Evolutionary conservation across 2,797 vertebrate species (phyloP), one percentile per base, ranked within the genome.

Genomic region (Platyrinchus mystaceus): DNA sequence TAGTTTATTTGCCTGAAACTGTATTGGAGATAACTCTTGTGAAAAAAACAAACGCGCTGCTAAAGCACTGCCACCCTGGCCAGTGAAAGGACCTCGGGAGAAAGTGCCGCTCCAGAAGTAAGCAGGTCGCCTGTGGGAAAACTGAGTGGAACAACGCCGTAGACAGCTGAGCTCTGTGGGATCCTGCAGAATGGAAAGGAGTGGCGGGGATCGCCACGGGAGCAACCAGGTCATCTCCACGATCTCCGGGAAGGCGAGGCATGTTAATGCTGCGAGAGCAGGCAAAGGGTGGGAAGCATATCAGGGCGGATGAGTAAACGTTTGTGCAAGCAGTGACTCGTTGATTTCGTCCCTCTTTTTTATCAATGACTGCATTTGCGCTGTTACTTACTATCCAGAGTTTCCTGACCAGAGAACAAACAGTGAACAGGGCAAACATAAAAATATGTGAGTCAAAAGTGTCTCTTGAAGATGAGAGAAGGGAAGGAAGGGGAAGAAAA

Each of bases 1-100:
- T 96, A 96, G 96, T 97, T 97, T 89, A 97, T 97, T 97, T 97
- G 96, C 96, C 95, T 81, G 81, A 93, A 96, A 96, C 96, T 85
- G 90, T 95, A 97, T 96, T 49, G 84, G 95, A 95, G 94, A 87
- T 80, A 93, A 92, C 39, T 56, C 68, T 7, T 12, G 73, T 60
- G n/a, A 52, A 46, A 81, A 81, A 52, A 83, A 63, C 43, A 62
- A 94, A 55, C 4, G 14, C 83, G 1, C 12, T n/a, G 56, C 34
- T 67, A 43, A 63, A 67, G 84, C 56, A n/a, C 0, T 26, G 62
- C 32, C 53, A 21, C 58, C 17, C 26, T 9, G 21, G n/a, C 60
- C 47, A 43, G 52, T 9, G 14, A 59, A 62, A 37, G 56, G 13
- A 69, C 44, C 41, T 5, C 21, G 39, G 58, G 43, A 68, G 36